Evolutionary conservation across 2,113 vertebrate species (phyloP).

Genomic region (Redunca redunca): DNA sequence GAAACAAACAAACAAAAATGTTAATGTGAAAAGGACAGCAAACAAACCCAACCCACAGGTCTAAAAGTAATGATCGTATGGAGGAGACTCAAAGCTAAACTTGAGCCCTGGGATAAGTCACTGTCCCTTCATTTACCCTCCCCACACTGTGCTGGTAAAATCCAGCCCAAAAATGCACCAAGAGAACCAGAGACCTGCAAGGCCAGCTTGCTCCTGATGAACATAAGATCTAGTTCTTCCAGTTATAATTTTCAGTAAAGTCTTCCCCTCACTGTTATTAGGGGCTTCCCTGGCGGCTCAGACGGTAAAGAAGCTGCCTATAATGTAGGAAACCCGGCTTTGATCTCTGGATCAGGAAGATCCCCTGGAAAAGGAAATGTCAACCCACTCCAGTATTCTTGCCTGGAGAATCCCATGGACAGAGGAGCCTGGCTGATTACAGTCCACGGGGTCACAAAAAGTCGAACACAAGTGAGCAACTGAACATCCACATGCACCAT

Average conservation of each 20-base stretch:
- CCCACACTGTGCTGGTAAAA: not conserved
- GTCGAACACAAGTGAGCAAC: not conserved
- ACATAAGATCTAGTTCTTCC: not conserved
- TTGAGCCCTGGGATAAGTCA: not conserved
- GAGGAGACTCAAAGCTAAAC: not conserved
- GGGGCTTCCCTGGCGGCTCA: not conserved
- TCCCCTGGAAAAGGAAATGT: not conserved
- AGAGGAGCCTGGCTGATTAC: not conserved
- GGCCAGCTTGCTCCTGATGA: not conserved
- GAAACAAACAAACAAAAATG: not conserved
- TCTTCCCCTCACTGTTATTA: not conserved
- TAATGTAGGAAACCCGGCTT: not conserved
- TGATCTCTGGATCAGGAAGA: not conserved
- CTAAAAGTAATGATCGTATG: not conserved
- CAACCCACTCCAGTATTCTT: not conserved
- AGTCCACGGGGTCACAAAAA: not conserved
- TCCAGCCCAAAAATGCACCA: not conserved
- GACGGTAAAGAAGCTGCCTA: not conserved
- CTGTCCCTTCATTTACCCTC: not conserved
- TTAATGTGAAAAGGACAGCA: not conserved
- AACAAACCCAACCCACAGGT: not conserved
- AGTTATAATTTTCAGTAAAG: not conserved
- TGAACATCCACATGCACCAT: not conserved
- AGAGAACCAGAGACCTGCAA: not conserved
- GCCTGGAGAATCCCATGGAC: not conserved